A percentile compares a stretch with the other conserved stretches of the same genome.
Conservation (phyloP, 2,888 invertebrate species). For the Philopedon plagiatum region DNA sequence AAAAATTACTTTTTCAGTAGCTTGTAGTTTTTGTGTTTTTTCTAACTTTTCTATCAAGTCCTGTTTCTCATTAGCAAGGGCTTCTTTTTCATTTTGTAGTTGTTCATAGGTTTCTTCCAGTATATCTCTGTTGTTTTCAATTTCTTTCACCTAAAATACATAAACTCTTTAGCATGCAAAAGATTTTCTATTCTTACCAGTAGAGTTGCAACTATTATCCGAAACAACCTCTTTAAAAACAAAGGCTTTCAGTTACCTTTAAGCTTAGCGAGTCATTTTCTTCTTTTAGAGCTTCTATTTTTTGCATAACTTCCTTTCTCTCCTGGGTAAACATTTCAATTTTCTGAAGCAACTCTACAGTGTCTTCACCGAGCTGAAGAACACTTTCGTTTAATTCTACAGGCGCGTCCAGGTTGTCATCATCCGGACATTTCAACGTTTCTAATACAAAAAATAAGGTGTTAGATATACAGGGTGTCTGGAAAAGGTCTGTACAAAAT, state of each 20-base stretch:
- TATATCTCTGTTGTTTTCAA: conserved; percentile 68
- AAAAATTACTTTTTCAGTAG: conserved; percentile 13
- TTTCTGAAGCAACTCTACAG: conserved; percentile 76
- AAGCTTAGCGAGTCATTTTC: conserved; percentile 74
- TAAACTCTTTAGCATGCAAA: not conserved
- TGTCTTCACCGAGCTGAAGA: conserved; percentile 75
- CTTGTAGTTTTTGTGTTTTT: not conserved
- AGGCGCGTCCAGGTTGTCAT: conserved; percentile 58
- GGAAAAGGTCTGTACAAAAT: not conserved
- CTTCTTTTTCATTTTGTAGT: conserved; percentile 69
- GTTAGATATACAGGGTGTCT: too few relatives aligned
- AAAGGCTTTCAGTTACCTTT: conserved; percentile 58
- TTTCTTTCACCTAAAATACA: conserved; percentile 62
- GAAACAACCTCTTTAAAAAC: too few relatives aligned
- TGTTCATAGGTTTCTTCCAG: conserved; percentile 67
- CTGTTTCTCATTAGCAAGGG: conserved; percentile 68
- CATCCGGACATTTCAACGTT: conserved; percentile 54
- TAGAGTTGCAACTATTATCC: too few relatives aligned
- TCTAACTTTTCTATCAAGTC: conserved; percentile 57
- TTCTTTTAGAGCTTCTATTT: conserved; percentile 74
- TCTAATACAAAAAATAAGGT: conserved; percentile 41
- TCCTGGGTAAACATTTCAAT: conserved; percentile 80
- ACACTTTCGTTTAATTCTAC: conserved; percentile 72
- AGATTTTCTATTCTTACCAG: too few relatives aligned
- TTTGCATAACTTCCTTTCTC: conserved; percentile 79